Evolutionary conservation across 2,797 vertebrate species (phyloP).

Genomic region (Clarias laeviceps): DNA sequence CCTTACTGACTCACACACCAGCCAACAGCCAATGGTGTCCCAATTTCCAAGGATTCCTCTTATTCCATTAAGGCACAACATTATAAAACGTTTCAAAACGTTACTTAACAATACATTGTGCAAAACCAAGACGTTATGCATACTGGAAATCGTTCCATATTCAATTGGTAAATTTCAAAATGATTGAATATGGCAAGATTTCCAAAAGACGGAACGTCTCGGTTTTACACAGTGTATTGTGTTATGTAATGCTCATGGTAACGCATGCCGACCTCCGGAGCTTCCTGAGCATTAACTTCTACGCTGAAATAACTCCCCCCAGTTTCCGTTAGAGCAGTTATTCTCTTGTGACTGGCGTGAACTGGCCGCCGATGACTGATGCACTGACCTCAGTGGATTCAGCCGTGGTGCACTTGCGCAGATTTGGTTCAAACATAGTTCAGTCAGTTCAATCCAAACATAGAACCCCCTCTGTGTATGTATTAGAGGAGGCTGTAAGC

Average conservation of each 20-base stretch:
- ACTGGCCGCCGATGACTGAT: neutral
- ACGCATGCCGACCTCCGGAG: neutral
- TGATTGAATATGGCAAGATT: neutral
- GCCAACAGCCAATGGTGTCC: neutral
- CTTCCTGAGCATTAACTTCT: neutral
- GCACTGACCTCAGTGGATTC: neutral
- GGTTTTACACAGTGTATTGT: neutral
- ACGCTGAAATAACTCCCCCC: neutral
- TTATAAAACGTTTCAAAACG: neutral
- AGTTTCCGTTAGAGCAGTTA: neutral
- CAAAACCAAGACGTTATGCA: no score
- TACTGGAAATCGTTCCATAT: no score
- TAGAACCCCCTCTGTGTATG: conserved; percentile 8
- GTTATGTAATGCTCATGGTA: neutral
- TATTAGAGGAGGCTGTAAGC: neutral
- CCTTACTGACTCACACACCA: neutral
- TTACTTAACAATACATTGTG: no score
- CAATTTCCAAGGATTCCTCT: neutral
- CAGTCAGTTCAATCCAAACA: neutral
- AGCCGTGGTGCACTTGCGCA: neutral
- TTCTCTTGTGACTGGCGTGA: neutral
- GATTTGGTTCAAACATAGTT: conserved; percentile 7
- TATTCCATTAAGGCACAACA: neutral
- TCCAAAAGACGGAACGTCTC: neutral
- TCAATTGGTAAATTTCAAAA: neutral